Evolutionary conservation across 2,888 invertebrate genomes (phyloP), one percentile per base, ranked within the genome.

Genomic region (Leptinotarsa haldemani): DNA sequence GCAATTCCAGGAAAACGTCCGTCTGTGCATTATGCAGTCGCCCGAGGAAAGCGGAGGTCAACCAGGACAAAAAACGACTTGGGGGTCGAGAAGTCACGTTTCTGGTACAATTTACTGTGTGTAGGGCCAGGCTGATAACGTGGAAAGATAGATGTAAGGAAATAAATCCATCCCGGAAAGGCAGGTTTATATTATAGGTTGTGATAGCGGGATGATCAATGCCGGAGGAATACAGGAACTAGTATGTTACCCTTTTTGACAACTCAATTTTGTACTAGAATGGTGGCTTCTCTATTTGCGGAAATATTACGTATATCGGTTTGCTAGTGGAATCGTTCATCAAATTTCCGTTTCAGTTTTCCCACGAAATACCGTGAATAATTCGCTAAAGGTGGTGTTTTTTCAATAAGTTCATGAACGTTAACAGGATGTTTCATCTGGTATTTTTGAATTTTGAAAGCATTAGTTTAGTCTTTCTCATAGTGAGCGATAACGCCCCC

Each of bases 51-150:
- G 66, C 69, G 69, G 61, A 66, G 75, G 76, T 74, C 76, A 71
- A 71, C 52, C 58, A 67, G 61, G 67, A 52, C 69, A 74, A 77
- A 79, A 79, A 76, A 76, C 72, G 76, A 61, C 69, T 56, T 70
- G 69, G 61, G 74, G 76, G 73, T 63, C 71, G 71, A 69, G 70
- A 63, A 80, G 79, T 79, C 80, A 81, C 81, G 80, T 81, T 77
- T 72, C 73, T 66, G 75, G 73, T 66, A 76, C 77, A 77, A 79
- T 81, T 80, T 81, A 80, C 79, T 81, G 76, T 77, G 79, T 81
- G 81, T 79, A 77, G 78, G 77, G 77, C 74, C 71, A 40, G 77
- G 74, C 74, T 79, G 80, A 81, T 79, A 79, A 80, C 78, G 75
- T 73, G 71, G 74, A 73, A 73, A 77, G 76, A 78, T 77, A 74